Conservation (phyloP, 2,888 invertebrate species). For the Drosophila greeni region DNA sequence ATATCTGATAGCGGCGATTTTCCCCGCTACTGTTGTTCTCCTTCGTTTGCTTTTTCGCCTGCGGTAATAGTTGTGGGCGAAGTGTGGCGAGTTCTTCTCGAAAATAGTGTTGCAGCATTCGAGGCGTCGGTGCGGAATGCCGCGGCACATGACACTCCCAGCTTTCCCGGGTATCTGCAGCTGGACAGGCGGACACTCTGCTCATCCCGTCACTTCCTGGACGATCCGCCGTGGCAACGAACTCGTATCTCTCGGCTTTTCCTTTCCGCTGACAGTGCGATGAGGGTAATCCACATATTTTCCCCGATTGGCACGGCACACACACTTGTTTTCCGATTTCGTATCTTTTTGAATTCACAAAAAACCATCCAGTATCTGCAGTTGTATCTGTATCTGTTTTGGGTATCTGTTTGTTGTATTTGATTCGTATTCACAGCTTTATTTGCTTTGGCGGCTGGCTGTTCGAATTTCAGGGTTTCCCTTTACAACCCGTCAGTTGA, state of each 20-base stretch:
- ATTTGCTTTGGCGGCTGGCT: slow-evolving; percentile 43
- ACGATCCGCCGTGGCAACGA: slow-evolving; percentile 43
- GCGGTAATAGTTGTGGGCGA: slow-evolving; percentile 75
- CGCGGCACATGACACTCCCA: slow-evolving; percentile 63
- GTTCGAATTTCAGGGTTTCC: slow-evolving; percentile 65
- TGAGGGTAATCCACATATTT: slow-evolving; percentile 70
- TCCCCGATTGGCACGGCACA: slow-evolving; percentile 19
- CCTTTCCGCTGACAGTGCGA: slow-evolving; percentile 60
- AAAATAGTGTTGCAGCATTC: slow-evolving; percentile 60
- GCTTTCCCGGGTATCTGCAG: slow-evolving; percentile 24
- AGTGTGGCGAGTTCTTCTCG: slow-evolving; percentile 75
- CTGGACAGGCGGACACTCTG: slow-evolving; percentile 44
- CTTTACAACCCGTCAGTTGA: slow-evolving; percentile 72
- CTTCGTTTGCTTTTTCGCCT: slow-evolving; percentile 53
- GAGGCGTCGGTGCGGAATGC: slow-evolving; percentile 58
- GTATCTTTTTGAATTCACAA: slow-evolving; percentile 1
- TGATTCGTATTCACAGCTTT: slow-evolving; percentile 42
- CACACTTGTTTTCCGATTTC: slow-evolving; percentile 3
- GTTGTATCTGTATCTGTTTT: slow-evolving; percentile 27
- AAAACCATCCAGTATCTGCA: slow-evolving; percentile 21
- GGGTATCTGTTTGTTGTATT: slow-evolving; percentile 40
- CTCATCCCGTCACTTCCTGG: slow-evolving; percentile 35
- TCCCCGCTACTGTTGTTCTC: slow-evolving; percentile 19
- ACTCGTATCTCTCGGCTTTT: slow-evolving; percentile 29
- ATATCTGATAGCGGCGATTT: slow-evolving; percentile 43